Conservation (phyloP, 2,113 vertebrate genomes). For the Crotalus tigris region DNA sequence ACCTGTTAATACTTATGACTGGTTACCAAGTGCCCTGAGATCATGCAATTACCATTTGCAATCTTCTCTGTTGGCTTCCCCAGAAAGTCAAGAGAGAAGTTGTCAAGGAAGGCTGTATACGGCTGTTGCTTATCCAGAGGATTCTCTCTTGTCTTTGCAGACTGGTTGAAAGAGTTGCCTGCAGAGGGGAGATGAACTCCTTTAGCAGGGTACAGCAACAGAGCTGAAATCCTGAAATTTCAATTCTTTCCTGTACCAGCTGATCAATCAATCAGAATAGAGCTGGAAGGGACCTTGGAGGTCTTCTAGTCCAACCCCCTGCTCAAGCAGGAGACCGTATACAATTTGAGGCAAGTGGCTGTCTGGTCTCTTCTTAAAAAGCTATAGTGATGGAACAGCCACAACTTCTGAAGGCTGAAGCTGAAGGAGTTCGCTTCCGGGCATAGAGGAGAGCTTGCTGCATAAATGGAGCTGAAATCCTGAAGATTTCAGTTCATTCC, state of each 20-base stretch:
- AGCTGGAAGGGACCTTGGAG: background rate
- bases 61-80: background rate
- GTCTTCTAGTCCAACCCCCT: background rate
- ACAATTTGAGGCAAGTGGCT: background rate
- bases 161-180: background rate
- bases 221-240: background rate
- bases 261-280: background rate
- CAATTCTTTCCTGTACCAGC: background rate
- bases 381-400: background rate
- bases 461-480: background rate
- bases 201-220: background rate
- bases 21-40: background rate
- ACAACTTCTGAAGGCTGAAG: background rate
- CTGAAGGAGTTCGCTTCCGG: background rate
- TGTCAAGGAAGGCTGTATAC: background rate
- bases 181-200: background rate
- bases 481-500: background rate
- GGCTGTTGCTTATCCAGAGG: background rate
- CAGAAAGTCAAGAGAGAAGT: background rate
- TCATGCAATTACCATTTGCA: background rate
- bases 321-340: background rate
- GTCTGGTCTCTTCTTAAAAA: background rate
- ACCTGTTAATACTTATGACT: background rate
- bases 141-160: background rate
- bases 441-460: background rate